Conservation (phyloP, 2,888 invertebrate species). For the Dynastes grantii region DNA sequence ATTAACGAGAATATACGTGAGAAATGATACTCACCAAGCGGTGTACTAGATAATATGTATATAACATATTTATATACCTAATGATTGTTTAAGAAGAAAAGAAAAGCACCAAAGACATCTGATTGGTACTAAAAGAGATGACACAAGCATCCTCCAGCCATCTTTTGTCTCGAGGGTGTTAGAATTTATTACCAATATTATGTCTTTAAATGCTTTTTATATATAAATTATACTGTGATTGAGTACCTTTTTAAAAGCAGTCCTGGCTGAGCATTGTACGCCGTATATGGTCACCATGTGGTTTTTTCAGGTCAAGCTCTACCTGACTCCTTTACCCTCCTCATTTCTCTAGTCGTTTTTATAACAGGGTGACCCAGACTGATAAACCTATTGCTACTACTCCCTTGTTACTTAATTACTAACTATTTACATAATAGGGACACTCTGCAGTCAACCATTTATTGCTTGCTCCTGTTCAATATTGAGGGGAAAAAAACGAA, state of each 20-base stretch:
- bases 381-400: constrained; percentile 65
- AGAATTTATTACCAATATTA: constrained; percentile 27
- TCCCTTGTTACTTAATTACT: constrained; percentile 65
- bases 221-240: constrained; percentile 67
- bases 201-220: constrained; percentile 41
- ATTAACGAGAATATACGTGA: constrained; percentile 55
- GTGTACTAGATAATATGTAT: constrained; percentile 57
- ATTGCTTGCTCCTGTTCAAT: constrained; percentile 46
- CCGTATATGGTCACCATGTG: constrained; percentile 62
- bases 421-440: constrained; percentile 63
- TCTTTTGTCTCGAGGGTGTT: constrained; percentile 15
- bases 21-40: constrained; percentile 50
- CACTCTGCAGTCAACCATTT: constrained; percentile 61
- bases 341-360: constrained; percentile 66
- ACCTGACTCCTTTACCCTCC: constrained; percentile 64
- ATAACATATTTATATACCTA: constrained; percentile 64
- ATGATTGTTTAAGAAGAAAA: constrained; percentile 55
- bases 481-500: constrained; percentile 8
- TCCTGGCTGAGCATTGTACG: constrained; percentile 61
- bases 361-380: constrained; percentile 68
- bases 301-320: constrained; percentile 65
- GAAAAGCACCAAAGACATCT: constrained; percentile 42
- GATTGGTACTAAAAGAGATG: constrained; percentile 23
- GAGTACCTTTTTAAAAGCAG: constrained; percentile 67
- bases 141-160: constrained; percentile 47